Evolutionary conservation across 30 jellyfish, hydroid and myxozoan genomes (phyloP).

Genomic region (Aurelia aurita): DNA sequence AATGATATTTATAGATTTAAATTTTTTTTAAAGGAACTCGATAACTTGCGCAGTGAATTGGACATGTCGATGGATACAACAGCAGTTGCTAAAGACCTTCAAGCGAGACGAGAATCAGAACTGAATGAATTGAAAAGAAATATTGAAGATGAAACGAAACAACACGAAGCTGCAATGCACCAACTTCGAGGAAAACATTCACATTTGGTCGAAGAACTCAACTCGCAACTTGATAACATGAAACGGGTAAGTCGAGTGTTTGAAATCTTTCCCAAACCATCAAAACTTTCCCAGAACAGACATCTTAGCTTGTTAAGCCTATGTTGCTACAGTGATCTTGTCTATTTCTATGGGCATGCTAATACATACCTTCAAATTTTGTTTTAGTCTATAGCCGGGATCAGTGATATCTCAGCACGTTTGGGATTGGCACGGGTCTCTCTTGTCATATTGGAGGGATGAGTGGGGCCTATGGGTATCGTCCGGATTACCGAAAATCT

Average conservation of each 20-base stretch:
- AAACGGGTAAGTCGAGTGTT: constrained; percentile 59
- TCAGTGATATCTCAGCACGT: too few relatives aligned
- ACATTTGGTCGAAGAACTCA: constrained; percentile 89
- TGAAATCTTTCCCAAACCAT: too few relatives aligned
- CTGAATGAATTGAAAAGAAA: constrained; percentile 83
- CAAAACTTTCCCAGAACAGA: too few relatives aligned
- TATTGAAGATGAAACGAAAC: constrained; percentile 92
- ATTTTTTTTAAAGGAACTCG: constrained; percentile 76
- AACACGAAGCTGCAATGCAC: constrained; percentile 95
- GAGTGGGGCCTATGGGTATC: too few relatives aligned
- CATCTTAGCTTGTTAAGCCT: too few relatives aligned
- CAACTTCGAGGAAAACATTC: constrained; percentile 86
- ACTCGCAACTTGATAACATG: constrained; percentile 94
- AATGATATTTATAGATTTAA: background rate
- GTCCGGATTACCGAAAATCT: too few relatives aligned
- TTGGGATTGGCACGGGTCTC: too few relatives aligned
- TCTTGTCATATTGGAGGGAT: too few relatives aligned
- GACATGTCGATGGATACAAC: constrained; percentile 97
- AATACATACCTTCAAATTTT: too few relatives aligned
- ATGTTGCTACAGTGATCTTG: too few relatives aligned
- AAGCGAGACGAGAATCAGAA: constrained; percentile 91
- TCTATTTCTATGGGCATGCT: too few relatives aligned
- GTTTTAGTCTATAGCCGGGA: too few relatives aligned
- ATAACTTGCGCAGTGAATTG: constrained; percentile 83
- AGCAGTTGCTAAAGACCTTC: constrained; percentile 94